Percentiles rank a stretch among this genome's conserved stretches.
phyloP scores from a whole-genome alignment of 2,888 invertebrate genomes.

The Nemoura dubitans region DNA sequence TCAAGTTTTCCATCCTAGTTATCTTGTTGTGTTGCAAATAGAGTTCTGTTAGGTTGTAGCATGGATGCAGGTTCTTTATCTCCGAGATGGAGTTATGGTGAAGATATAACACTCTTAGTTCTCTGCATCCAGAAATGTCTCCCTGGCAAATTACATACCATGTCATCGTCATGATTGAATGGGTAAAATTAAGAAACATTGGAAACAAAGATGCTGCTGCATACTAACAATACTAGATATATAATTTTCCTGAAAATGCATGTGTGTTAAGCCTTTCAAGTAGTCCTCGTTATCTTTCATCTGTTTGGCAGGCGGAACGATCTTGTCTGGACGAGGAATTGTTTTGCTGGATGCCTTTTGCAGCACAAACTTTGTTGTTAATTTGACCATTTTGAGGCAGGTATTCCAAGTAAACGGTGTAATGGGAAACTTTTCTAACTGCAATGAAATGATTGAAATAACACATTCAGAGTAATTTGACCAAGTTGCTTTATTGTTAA shows the following conservation, averaged over 20 bases:
- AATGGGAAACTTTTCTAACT: background rate
- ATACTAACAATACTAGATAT: conserved; percentile 67
- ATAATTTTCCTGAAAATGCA: conserved; percentile 69
- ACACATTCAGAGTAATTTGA: background rate
- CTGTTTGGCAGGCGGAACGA: background rate
- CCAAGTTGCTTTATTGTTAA: conserved; percentile 12
- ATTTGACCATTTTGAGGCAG: conserved; percentile 15
- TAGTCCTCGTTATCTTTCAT: conserved; percentile 23
- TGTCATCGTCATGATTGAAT: too few relatives aligned
- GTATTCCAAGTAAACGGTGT: too few relatives aligned
- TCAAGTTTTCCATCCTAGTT: conserved; percentile 75
- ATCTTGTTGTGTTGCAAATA: conserved; percentile 87
- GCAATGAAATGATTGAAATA: background rate
- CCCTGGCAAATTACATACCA: conserved; percentile 54
- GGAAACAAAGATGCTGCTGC: too few relatives aligned
- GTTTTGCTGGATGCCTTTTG: conserved; percentile 13
- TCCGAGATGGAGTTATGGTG: conserved; percentile 71
- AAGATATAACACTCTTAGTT: conserved; percentile 69
- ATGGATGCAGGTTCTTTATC: conserved; percentile 66
- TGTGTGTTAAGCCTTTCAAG: conserved; percentile 58
- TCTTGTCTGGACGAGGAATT: background rate
- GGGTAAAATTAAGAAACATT: conserved; percentile 37
- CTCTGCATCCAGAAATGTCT: conserved; percentile 58
- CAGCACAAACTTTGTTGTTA: conserved; percentile 24
- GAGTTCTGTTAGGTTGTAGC: conserved; percentile 71